Evolutionary conservation across 2,888 invertebrate genomes (phyloP), one percentile per base, ranked within the genome.

Genomic region (Ormyrus nitidulus): DNA sequence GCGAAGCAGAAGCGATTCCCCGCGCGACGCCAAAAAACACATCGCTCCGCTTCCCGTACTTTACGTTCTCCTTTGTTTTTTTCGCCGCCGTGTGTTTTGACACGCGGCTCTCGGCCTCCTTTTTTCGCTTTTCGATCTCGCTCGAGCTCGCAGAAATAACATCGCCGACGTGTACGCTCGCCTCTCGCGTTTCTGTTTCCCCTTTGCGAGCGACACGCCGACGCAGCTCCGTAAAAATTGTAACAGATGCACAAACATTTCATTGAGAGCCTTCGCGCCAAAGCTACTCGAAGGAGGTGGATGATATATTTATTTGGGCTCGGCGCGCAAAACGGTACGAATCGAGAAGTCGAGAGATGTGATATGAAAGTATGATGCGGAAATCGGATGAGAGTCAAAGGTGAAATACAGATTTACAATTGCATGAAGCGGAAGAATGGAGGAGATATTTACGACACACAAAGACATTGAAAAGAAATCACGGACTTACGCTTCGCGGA

Each of bases 401-500:
- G 34, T 2, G 3, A 34, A 4, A 34, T 4, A 4, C 34, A 34
- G 34, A 34, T 34, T 34, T 34, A 34, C 34, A 34, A 34, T 34
- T 34, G 34, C 34, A 4, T 34, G 6, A 11, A 2, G 11, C 10
- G 11, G 10, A 62, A 53, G 10, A 8, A 5, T 53, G 49, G 2
- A 49, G 6, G 2, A 49, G 34, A 34, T 1, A 34, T 34, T 34
- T 34, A 34, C 34, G 34, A 34, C 3, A 4, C 8, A 49, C 10
- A 66, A 2, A 34, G 34, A 34, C 46, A 54, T 46, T 1, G 62
- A 54, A n/a, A 46, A 11, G 53, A 65, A 44, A 58, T n/a, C 34
- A 19, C 46, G n/a, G 66, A 84, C 89, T 89, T 81, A 89, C 89
- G 86, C 80, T 86, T 89, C 7, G 86, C 87, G 19, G 85, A 80